Conservation (phyloP, 2,797 vertebrate species). For the Vultur gryphus region DNA sequence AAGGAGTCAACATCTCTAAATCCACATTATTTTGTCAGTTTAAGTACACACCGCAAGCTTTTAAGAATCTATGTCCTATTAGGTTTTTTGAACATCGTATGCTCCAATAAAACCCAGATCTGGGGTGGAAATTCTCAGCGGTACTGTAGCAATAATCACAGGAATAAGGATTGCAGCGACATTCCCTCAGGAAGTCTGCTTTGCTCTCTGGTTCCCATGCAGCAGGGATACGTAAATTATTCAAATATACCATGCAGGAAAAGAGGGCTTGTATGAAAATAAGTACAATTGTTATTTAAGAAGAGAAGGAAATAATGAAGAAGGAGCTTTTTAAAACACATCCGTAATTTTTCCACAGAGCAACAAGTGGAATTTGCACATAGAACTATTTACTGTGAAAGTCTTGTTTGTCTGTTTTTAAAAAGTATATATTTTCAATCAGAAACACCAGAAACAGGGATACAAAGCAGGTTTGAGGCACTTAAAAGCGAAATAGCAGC, state of each 20-base stretch:
- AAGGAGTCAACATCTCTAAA: neutral
- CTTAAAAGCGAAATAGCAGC: neutral
- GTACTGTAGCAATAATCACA: slow-evolving; percentile 41
- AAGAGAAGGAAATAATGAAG: slow-evolving; percentile 48
- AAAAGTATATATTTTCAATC: neutral
- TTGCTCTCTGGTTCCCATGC: slow-evolving; percentile 31
- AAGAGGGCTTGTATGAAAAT: slow-evolving; percentile 33
- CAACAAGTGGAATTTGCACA: neutral
- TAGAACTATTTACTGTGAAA: neutral
- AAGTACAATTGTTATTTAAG: slow-evolving; percentile 46
- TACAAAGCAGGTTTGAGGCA: neutral
- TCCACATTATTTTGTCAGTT: neutral
- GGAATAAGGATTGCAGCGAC: slow-evolving; percentile 19
- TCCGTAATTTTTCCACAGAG: neutral
- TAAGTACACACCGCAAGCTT: neutral
- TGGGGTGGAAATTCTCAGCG: slow-evolving; percentile 31
- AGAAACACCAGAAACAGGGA: neutral
- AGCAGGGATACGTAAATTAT: slow-evolving; percentile 45
- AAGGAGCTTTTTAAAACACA: slow-evolving; percentile 15
- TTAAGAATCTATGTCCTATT: neutral
- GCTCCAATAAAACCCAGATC: neutral
- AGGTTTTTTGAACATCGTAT: neutral
- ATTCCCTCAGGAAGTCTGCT: slow-evolving; percentile 53
- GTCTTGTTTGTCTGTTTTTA: neutral
- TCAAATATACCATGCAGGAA: neutral